Base-by-base conservation (phyloP, 1,140 invertebrate species). In the Hesperophylax magnus region DNA sequence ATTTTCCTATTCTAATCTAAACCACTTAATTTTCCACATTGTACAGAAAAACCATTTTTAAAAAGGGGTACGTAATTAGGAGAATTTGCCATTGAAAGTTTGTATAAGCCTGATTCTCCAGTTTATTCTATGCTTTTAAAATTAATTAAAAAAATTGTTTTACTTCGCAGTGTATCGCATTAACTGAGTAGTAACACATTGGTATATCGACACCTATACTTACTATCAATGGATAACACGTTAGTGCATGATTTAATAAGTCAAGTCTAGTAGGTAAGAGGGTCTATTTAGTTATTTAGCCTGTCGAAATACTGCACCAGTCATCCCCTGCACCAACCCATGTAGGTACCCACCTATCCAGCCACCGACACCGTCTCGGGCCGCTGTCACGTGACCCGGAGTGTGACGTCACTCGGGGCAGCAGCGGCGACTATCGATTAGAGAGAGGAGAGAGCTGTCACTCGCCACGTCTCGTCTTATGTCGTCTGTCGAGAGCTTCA, bases 401-500 rank as follows among this genome's bases (percentile, higher is more conserved):
- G 31, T 24, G 74, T 78, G 76, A 78, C 76, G 76, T 78, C 76
- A 78, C 76, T 22, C 18, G 61, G 76, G 76, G 61, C 75, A 63
- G 34, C 34, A 39, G 75, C 47, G 74, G 56, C 74, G 67, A 52
- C 67, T 83, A 83, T 83, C 82, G 82, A 83, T 83, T 83, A 79
- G 82, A 17, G 53, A 31, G 81, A 54, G 77, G 76, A 63, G 81
- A 78, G 79, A 75, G 76, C 82, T 83, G 82, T 83, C 82, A 83
- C 69, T 83, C 82, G 82, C 76, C 82, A 76, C 78, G 79, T 83
- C 79, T 83, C 82, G 82, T 83, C 79, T 83, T 83, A 67, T 83
- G 77, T 83, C 82, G 79, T 83, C 78, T 78, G 82, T 83, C 82
- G 81, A 83, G 81, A 75, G 20, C 39, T 14, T 47, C 39, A 18